phyloP scores from a whole-genome alignment of 1,140 invertebrate species.

The Heliconius nattereri region DNA sequence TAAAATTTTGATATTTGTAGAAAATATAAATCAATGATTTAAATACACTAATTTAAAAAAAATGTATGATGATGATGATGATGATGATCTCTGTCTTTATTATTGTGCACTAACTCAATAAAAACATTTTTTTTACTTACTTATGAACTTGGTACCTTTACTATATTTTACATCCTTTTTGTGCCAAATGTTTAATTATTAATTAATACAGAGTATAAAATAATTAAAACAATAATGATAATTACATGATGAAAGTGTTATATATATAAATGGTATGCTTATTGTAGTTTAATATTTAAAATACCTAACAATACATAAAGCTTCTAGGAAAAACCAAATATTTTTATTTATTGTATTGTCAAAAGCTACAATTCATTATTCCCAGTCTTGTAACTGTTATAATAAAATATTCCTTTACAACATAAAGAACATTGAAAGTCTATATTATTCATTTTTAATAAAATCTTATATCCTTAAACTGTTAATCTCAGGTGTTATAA shows the following conservation, averaged over 20 bases:
- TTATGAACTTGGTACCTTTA: background rate
- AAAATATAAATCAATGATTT: background rate
- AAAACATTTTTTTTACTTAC: background rate
- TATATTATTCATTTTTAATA: background rate
- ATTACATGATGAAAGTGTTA: constrained; percentile 28
- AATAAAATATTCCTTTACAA: background rate
- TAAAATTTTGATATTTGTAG: too few relatives aligned
- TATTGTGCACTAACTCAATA: background rate
- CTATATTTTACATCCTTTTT: background rate
- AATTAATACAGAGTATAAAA: background rate
- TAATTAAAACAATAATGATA: background rate
- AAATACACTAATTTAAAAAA: background rate
- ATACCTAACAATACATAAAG: background rate
- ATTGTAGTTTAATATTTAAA: background rate
- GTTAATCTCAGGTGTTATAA: background rate
- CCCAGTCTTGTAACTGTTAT: constrained; percentile 10
- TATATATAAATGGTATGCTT: background rate
- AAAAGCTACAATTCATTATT: constrained; percentile 11
- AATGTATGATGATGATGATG: background rate
- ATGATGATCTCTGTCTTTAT: background rate
- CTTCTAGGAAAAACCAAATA: background rate
- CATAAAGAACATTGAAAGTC: background rate
- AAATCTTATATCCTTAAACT: background rate
- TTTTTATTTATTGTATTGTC: constrained; percentile 9
- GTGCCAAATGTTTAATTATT: background rate